phyloP scores from a whole-genome alignment of 2,888 invertebrate genomes.

The Blastobasis lacticolella region DNA sequence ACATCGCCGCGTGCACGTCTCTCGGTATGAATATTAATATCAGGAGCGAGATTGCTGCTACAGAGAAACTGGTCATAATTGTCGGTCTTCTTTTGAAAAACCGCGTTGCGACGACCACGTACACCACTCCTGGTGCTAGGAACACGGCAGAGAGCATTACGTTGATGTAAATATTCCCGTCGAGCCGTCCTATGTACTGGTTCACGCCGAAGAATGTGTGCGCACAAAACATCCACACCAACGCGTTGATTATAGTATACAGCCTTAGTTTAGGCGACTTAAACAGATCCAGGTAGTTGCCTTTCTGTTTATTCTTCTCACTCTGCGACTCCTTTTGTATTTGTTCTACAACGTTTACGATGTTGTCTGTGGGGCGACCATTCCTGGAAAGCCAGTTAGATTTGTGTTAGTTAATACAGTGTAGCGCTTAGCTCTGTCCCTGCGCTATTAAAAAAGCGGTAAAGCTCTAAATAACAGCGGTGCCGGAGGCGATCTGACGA shows the following conservation, averaged over 20 bases:
- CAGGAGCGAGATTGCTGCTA: constrained; percentile 43
- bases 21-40: constrained; percentile 48
- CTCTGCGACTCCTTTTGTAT: constrained; percentile 33
- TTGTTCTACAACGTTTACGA: constrained; percentile 46
- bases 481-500: no score
- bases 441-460: no score
- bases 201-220: constrained; percentile 88
- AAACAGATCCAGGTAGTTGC: constrained; percentile 76
- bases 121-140: constrained; percentile 39
- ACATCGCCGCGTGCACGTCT: constrained; percentile 51
- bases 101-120: constrained; percentile 42
- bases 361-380: constrained; percentile 41
- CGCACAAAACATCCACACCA: constrained; percentile 86
- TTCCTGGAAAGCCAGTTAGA: constrained; percentile 44
- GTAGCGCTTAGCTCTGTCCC: background rate
- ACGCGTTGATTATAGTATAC: constrained; percentile 79
- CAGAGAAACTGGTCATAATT: constrained; percentile 38
- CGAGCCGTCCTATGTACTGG: constrained; percentile 83
- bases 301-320: constrained; percentile 26
- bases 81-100: constrained; percentile 45
- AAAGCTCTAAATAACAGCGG: no score
- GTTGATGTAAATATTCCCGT: constrained; percentile 86
- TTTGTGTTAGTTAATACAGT: background rate
- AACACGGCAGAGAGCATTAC: constrained; percentile 79
- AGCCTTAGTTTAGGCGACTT: constrained; percentile 78